Percentiles rank a stretch among this genome's conserved stretches.
phyloP scores from a whole-genome alignment of 2,797 vertebrate species.

The Phataginus tetradactyla region DNA sequence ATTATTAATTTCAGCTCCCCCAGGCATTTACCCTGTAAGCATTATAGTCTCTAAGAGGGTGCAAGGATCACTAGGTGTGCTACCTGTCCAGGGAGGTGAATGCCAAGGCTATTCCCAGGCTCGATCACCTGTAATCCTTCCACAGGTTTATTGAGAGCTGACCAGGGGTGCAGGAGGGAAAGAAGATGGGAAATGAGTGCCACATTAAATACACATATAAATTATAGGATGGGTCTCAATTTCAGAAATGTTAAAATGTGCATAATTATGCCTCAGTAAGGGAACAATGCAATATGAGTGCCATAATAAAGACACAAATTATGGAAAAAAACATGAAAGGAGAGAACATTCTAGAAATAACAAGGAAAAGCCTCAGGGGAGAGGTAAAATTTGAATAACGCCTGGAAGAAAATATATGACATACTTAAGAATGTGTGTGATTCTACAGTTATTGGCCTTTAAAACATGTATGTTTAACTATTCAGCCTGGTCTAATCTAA shows the following conservation, averaged over 20 bases:
- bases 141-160: background rate
- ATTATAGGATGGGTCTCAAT: background rate
- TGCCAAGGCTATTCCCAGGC: background rate
- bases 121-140: conserved; percentile 32
- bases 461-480: conserved; percentile 20
- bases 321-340: background rate
- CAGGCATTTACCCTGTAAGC: background rate
- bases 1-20: background rate
- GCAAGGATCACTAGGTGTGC: background rate
- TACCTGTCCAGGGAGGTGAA: background rate
- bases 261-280: background rate
- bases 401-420: background rate
- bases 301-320: background rate
- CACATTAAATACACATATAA: background rate
- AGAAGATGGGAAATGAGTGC: background rate
- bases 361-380: background rate
- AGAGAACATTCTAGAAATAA: conserved; percentile 46
- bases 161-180: background rate
- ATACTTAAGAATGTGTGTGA: background rate
- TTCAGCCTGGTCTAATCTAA: background rate
- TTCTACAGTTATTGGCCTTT: conserved; percentile 32
- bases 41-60: background rate
- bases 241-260: conserved; percentile 29
- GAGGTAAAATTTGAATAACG: conserved; percentile 52
- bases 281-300: background rate